Base-by-base conservation (phyloP, 2,888 invertebrate genomes). In the Nemotelus nigrinus region DNA sequence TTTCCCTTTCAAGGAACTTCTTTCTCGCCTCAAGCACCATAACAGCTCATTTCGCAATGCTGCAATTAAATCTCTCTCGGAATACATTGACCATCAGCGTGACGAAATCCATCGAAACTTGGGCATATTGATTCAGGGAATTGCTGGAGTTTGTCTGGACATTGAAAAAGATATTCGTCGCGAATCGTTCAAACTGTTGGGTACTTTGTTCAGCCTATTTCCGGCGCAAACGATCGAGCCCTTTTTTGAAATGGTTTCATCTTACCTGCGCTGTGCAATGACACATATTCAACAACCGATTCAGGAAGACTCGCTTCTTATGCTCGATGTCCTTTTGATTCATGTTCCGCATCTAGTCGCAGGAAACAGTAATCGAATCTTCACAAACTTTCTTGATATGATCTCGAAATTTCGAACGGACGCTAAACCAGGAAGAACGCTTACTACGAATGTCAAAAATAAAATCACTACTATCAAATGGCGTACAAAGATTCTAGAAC, bases 261-360 rank as follows among this genome's bases (percentile, higher is more conserved):
- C 94, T 1, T 94, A 95, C 85, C 86, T 97, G 67, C 90, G 93
- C 75, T 96, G 96, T 88, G 94, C 95, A 0, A 95, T 97, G 95
- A 96, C 96, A 0, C 95, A 97, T 83, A 94, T 97, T 78, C 91
- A 94, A 84, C 90, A 89, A 8, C 89, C 90, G 71, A 92, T 97
- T 80, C 94, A 96, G 84, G 93, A 95, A 84, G 96, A 96, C 85
- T 94, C 96, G 0, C 88, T 97, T 0, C 84, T 92, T 0, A 90
- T 96, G 80, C 87, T 97, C 39, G 96, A 96, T 83, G 89, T 93
- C 60, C 88, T 96, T n/a, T 86, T 96, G 10, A 88, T 90, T 58
- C 89, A 92, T 82, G 89, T 91, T 76, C 93, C 94, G 2, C 84
- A 86, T 4, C 88, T 94, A 67, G 89, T 96, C 2, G 91, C 92